Evolutionary conservation across 2,888 invertebrate genomes (phyloP).

Genomic region (Rhingia rostrata): DNA sequence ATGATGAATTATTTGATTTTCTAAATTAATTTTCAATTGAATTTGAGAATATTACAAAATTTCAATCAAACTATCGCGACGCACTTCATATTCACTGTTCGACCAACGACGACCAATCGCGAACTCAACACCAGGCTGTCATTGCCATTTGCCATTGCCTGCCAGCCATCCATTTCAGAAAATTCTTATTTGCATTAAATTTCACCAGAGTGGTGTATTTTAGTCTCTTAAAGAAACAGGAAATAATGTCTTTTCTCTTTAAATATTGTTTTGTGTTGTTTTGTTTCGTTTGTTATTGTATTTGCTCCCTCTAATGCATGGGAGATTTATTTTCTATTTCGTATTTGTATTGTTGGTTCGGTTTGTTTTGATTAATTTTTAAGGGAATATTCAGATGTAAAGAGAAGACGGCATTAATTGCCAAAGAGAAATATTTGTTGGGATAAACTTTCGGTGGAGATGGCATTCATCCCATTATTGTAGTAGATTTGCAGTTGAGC

Average conservation of each 20-base stretch:
- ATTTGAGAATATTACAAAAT: not conserved
- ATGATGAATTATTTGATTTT: not conserved
- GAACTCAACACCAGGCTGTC: slow-evolving; percentile 49
- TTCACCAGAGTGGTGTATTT: slow-evolving; percentile 20
- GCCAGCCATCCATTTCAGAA: slow-evolving; percentile 27
- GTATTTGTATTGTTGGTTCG: slow-evolving; percentile 22
- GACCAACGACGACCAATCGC: slow-evolving; percentile 56
- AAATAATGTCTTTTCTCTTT: slow-evolving; percentile 11
- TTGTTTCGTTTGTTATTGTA: slow-evolving; percentile 47
- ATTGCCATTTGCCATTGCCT: slow-evolving; percentile 25
- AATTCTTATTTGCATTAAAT: slow-evolving; percentile 5
- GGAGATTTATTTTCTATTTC: not conserved
- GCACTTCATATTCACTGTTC: slow-evolving; percentile 9
- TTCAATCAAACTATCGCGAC: slow-evolving; percentile 24
- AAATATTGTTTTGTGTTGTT: slow-evolving; percentile 8
- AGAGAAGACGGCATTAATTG: not conserved
- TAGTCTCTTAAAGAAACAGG: slow-evolving; percentile 14
- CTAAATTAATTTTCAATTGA: not conserved
- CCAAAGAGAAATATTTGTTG: not conserved
- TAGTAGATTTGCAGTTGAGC: too few relatives aligned
- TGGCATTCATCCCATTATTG: too few relatives aligned
- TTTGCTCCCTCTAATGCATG: slow-evolving; percentile 11
- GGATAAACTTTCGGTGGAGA: too few relatives aligned
- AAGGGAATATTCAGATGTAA: slow-evolving; percentile 2
- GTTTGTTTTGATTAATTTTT: slow-evolving; percentile 53